Conservation (phyloP, 2,113 vertebrate genomes). For the Mobula hypostoma region DNA sequence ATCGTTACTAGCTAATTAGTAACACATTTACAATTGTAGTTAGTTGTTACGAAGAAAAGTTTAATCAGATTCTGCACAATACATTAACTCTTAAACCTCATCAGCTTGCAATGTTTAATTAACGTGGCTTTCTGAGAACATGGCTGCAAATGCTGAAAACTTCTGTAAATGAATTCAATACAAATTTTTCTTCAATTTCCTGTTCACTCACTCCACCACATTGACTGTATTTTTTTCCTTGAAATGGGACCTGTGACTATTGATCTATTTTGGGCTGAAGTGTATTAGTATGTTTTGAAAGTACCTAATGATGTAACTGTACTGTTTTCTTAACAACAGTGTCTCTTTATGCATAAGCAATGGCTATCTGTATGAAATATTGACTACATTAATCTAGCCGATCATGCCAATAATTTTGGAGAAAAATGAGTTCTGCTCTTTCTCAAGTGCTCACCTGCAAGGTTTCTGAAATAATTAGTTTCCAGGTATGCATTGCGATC, state of each 20-base stretch:
- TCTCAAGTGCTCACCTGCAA: neutral
- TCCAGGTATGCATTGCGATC: neutral
- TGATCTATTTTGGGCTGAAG: neutral
- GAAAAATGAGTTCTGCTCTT: neutral
- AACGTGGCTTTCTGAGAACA: neutral
- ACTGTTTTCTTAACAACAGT: neutral
- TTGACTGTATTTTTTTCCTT: neutral
- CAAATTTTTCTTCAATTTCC: neutral
- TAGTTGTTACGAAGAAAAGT: neutral
- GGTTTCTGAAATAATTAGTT: neutral
- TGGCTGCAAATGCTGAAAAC: neutral
- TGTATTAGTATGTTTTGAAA: neutral
- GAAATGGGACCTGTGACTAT: neutral
- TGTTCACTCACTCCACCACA: neutral
- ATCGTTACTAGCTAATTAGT: conserved; percentile 1
- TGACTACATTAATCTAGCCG: neutral
- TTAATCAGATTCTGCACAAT: neutral
- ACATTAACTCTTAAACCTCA: neutral
- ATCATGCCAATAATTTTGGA: neutral
- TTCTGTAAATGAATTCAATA: neutral
- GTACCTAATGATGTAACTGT: neutral
- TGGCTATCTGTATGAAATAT: too few relatives aligned
- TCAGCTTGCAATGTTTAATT: neutral
- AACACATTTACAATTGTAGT: neutral
- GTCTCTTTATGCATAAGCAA: too few relatives aligned